Percentiles rank a stretch among this genome's conserved stretches.
Evolutionary conservation across 2,113 vertebrate genomes (phyloP).

Genomic region (Dasypus novemcinctus): DNA sequence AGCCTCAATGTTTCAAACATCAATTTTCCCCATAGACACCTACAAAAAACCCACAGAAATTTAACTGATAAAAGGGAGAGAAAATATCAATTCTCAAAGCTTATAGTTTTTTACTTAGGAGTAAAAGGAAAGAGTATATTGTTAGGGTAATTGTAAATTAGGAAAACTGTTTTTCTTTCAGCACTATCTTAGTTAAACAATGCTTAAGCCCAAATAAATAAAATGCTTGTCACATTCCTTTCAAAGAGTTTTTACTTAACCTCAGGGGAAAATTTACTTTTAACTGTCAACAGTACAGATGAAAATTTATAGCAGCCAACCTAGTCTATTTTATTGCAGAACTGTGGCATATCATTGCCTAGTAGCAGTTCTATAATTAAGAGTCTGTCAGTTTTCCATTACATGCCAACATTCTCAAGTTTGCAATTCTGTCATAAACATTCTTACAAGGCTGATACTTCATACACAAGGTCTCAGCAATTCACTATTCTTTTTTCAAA

Average conservation of each 20-base stretch:
- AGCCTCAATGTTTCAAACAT: conserved; percentile 27
- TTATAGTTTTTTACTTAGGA: not conserved
- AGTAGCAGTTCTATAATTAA: not conserved
- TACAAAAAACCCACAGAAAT: not conserved
- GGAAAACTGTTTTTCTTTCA: not conserved
- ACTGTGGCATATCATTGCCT: not conserved
- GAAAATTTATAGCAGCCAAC: conserved; percentile 22
- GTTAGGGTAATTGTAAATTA: not conserved
- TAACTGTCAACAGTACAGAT: conserved; percentile 4
- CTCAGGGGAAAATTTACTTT: conserved; percentile 45
- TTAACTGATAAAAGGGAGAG: not conserved
- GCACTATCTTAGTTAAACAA: not conserved
- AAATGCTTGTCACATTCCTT: conserved; percentile 23
- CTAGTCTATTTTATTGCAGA: conserved; percentile 5
- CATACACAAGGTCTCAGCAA: conserved; percentile 58
- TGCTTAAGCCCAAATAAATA: conserved; percentile 43
- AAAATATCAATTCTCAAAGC: not conserved
- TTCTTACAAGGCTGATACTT: conserved; percentile 61
- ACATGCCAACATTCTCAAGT: not conserved
- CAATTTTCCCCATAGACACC: not conserved
- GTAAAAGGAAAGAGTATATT: not conserved
- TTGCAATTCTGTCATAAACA: conserved; percentile 54
- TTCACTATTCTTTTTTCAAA: conserved; percentile 14
- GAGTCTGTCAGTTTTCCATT: conserved; percentile 58
- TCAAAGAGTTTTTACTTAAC: conserved; percentile 31